Percentiles rank a stretch among this genome's conserved stretches.
These are phyloP conservation scores for Crotalus helleri DNA, from an alignment of 2,113 vertebrate species.

Conservation along the genomic window DNA sequence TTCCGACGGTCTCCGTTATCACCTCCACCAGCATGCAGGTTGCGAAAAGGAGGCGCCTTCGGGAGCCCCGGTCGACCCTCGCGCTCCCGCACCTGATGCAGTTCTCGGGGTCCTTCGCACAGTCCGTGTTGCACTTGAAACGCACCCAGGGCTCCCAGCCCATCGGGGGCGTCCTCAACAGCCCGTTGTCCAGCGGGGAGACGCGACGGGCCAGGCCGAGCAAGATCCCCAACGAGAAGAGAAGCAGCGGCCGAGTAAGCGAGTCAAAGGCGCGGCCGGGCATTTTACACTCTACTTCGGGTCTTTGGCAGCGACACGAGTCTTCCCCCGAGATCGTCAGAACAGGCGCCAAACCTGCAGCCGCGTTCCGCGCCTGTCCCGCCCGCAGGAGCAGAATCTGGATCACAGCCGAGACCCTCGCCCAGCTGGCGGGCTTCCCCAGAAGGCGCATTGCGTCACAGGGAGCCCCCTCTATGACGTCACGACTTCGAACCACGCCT, in stretches of 20 bases:
- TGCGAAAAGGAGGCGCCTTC: too few species aligned
- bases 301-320: not conserved
- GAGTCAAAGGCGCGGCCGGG: not conserved
- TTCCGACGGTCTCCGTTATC: not conserved
- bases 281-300: not conserved
- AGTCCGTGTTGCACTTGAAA: conserved; percentile 37
- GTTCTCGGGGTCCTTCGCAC: conserved; percentile 37
- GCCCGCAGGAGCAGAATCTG: not conserved
- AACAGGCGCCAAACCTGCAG: not conserved
- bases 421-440: not conserved
- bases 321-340: not conserved
- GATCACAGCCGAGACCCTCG: not conserved
- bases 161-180: conserved; percentile 29
- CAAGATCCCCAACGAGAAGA: conserved; percentile 24
- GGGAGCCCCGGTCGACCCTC: too few species aligned
- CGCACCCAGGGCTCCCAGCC: conserved; percentile 44
- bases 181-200: conserved; percentile 32
- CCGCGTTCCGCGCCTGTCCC: too few species aligned
- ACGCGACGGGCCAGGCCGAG: not conserved
- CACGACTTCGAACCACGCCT: not conserved
- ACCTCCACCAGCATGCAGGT: too few species aligned
- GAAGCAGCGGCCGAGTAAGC: not conserved
- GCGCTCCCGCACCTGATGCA: conserved; percentile 24
- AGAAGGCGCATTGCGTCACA: not conserved
- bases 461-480: not conserved